Conservation (phyloP, 1,140 invertebrate species). For the Aphelenchoides fujianensis region DNA sequence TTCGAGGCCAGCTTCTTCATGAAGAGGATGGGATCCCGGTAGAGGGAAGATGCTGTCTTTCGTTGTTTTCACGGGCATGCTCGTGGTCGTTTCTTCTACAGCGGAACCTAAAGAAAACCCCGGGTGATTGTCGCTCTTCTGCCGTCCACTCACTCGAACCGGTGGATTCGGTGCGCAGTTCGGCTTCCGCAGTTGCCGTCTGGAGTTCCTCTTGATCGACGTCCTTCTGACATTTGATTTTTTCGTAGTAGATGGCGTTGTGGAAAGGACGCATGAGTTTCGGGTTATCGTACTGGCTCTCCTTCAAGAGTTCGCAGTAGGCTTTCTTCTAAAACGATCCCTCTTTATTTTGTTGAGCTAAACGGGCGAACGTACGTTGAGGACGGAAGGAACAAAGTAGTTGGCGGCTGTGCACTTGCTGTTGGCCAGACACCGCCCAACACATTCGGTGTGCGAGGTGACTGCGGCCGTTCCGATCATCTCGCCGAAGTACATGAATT, state of each 20-base stretch:
- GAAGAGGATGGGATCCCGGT: neutral
- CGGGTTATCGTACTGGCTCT: slow-evolving; percentile 59
- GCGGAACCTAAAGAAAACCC: too few species aligned
- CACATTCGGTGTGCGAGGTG: slow-evolving; percentile 51
- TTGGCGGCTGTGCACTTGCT: slow-evolving; percentile 57
- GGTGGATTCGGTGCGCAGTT: too few species aligned
- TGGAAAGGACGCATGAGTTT: slow-evolving; percentile 59
- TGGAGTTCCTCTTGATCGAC: neutral
- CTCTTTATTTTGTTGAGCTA: too few species aligned
- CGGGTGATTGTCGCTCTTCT: too few species aligned
- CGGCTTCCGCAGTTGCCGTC: slow-evolving; percentile 11
- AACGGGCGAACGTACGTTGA: too few species aligned
- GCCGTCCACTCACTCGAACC: too few species aligned
- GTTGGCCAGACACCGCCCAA: slow-evolving; percentile 51
- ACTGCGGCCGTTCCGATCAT: slow-evolving; percentile 59
- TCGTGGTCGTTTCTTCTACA: too few species aligned
- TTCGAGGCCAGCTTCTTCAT: slow-evolving; percentile 51
- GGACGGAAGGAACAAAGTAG: slow-evolving; percentile 54
- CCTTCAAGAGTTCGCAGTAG: slow-evolving; percentile 58
- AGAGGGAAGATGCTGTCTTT: neutral
- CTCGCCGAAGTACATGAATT: slow-evolving; percentile 61
- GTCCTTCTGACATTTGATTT: slow-evolving; percentile 32
- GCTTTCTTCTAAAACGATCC: slow-evolving; percentile 43
- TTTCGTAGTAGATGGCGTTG: slow-evolving; percentile 60
- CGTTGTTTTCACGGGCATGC: slow-evolving; percentile 20